Evolutionary conservation across 2,113 vertebrate genomes (phyloP).

Genomic region (Festucalex cinctus): DNA sequence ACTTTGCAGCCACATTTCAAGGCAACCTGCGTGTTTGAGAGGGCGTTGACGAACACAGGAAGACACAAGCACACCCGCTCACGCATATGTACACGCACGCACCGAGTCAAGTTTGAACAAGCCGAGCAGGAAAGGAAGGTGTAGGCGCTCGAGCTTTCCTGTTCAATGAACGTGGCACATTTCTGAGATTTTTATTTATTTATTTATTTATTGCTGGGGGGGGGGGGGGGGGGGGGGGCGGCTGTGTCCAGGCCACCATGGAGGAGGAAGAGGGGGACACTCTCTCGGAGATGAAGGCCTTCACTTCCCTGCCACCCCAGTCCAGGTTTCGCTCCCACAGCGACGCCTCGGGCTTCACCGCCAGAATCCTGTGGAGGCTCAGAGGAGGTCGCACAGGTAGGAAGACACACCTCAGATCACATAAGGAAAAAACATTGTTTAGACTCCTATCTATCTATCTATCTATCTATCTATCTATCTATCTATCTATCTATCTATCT

Average conservation of each 20-base stretch:
- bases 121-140: neutral
- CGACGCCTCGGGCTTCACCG: conserved; percentile 59
- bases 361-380: conserved; percentile 50
- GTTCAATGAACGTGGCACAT: neutral
- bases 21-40: neutral
- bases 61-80: neutral
- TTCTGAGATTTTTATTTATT: neutral
- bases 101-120: conserved; percentile 9
- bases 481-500: neutral
- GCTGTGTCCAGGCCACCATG: conserved; percentile 39
- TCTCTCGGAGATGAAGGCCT: conserved; percentile 31
- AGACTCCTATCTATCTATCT: neutral
- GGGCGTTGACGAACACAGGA: conserved; percentile 15
- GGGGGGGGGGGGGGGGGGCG: no score
- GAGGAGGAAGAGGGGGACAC: conserved; percentile 47
- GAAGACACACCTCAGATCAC: neutral
- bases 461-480: neutral
- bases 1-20: conserved; percentile 6
- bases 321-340: conserved; percentile 58
- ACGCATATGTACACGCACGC: neutral
- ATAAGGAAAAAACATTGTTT: no score
- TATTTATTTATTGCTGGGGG: neutral
- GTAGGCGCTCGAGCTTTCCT: neutral
- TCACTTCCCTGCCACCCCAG: conserved; percentile 31
- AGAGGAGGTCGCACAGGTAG: conserved; percentile 61